A percentile compares a stretch with the other conserved stretches of the same genome.
phyloP scores from a whole-genome alignment of 1,140 invertebrate genomes.

The Coptotermes formosanus region DNA sequence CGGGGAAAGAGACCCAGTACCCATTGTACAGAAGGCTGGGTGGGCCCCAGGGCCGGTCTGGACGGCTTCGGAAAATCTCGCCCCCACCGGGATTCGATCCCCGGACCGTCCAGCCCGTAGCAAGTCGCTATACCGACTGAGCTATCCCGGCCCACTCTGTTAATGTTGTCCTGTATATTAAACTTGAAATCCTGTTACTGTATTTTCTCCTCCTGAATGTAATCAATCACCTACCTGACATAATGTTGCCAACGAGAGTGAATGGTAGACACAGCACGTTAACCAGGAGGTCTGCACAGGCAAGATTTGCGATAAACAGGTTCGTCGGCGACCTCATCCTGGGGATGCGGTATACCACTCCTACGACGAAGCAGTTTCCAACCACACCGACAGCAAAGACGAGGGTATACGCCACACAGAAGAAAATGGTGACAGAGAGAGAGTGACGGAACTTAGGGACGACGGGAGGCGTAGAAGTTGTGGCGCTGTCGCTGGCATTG shows the following conservation, averaged over 20 bases:
- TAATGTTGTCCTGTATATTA: too few species aligned
- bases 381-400: slow-evolving; percentile 53
- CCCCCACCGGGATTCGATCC: too few species aligned
- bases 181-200: too few species aligned
- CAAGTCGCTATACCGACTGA: too few species aligned
- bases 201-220: too few species aligned
- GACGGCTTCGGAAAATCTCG: too few species aligned
- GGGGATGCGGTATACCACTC: slow-evolving; percentile 49
- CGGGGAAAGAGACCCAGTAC: too few species aligned
- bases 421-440: slow-evolving; percentile 38
- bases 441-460: slow-evolving; percentile 39
- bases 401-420: slow-evolving; percentile 49
- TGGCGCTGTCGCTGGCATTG: background rate
- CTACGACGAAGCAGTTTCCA: slow-evolving; percentile 53
- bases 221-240: slow-evolving; percentile 49
- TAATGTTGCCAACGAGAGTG: slow-evolving; percentile 58
- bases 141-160: too few species aligned
- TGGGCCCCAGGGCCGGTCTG: too few species aligned
- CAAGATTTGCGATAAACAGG: slow-evolving; percentile 51
- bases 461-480: background rate
- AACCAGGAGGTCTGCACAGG: slow-evolving; percentile 59
- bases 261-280: slow-evolving; percentile 61
- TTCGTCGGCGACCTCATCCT: slow-evolving; percentile 52
- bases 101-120: too few species aligned
- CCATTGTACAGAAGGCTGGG: too few species aligned